phyloP scores from a whole-genome alignment of 2,888 invertebrate species.

The Peribatodes rhomboidaria region DNA sequence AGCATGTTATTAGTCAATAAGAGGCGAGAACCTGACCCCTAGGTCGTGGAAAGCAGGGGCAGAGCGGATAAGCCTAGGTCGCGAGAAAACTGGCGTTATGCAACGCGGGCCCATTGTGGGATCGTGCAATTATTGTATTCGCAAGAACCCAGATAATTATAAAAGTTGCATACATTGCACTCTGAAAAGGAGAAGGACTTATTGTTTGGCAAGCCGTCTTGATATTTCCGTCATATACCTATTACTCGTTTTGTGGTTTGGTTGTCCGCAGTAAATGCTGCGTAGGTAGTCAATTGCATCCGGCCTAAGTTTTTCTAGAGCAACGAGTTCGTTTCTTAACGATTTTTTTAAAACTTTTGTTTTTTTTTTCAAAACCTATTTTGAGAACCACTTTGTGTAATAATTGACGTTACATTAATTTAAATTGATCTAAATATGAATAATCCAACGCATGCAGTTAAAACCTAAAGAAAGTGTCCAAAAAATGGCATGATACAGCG shows the following conservation, averaged over 20 bases:
- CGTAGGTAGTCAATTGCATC: too few relatives aligned
- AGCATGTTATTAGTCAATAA: constrained; percentile 48
- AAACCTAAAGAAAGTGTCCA: too few relatives aligned
- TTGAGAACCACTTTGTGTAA: too few relatives aligned
- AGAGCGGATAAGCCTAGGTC: constrained; percentile 26
- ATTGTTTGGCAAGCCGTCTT: background rate
- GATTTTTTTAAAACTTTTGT: too few relatives aligned
- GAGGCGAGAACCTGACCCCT: constrained; percentile 46
- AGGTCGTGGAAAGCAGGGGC: constrained; percentile 69
- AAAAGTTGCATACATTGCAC: constrained; percentile 2
- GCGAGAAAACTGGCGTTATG: constrained; percentile 28
- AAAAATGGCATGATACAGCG: background rate
- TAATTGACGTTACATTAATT: too few relatives aligned
- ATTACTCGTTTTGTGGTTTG: too few relatives aligned
- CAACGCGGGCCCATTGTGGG: constrained; percentile 12
- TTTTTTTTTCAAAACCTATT: too few relatives aligned
- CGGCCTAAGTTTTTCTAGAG: too few relatives aligned
- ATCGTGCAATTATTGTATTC: constrained; percentile 13
- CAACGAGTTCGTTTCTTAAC: too few relatives aligned
- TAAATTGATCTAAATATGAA: too few relatives aligned
- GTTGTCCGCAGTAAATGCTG: too few relatives aligned
- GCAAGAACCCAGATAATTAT: constrained; percentile 2
- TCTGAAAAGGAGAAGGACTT: background rate
- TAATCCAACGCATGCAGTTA: too few relatives aligned
- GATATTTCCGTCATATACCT: background rate